Evolutionary conservation across 2,797 vertebrate species (phyloP).

Genomic region (Sus cebifrons): DNA sequence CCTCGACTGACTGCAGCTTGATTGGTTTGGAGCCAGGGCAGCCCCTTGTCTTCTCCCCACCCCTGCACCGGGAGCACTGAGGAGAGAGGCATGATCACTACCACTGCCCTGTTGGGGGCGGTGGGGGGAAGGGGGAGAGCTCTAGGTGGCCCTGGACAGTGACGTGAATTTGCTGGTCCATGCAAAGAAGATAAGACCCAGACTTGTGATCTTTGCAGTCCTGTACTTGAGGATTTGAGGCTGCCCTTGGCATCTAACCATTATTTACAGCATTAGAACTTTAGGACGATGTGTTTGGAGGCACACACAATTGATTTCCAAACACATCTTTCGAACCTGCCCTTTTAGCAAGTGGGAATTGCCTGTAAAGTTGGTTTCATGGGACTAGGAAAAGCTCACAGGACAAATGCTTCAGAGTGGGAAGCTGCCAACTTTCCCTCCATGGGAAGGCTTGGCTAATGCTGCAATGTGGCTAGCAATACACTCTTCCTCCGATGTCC

Average conservation of each 20-base stretch:
- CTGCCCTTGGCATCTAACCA: background rate
- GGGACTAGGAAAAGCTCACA: background rate
- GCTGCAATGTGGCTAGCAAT: background rate
- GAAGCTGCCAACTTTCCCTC: background rate
- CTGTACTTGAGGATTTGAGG: background rate
- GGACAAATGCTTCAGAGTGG: background rate
- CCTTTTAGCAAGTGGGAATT: background rate
- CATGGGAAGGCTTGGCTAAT: background rate
- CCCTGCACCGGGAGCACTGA: background rate
- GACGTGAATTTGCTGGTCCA: fast-evolving
- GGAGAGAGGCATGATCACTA: background rate
- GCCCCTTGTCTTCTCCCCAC: background rate
- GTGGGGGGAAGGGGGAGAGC: background rate
- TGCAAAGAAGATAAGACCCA: background rate
- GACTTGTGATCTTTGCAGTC: background rate
- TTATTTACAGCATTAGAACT: slow-evolving; percentile 13
- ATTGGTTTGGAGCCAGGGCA: background rate
- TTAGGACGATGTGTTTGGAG: slow-evolving; percentile 3
- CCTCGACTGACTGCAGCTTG: background rate
- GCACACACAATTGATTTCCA: background rate
- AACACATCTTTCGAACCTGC: slow-evolving; percentile 1
- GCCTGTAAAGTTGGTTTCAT: background rate
- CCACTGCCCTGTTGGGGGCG: no score
- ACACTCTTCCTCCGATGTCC: background rate
- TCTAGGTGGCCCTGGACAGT: background rate